A percentile compares a stretch with the other conserved stretches of the same genome.
Evolutionary conservation across 2,797 vertebrate species (phyloP).

Genomic region (Halcyon badia): DNA sequence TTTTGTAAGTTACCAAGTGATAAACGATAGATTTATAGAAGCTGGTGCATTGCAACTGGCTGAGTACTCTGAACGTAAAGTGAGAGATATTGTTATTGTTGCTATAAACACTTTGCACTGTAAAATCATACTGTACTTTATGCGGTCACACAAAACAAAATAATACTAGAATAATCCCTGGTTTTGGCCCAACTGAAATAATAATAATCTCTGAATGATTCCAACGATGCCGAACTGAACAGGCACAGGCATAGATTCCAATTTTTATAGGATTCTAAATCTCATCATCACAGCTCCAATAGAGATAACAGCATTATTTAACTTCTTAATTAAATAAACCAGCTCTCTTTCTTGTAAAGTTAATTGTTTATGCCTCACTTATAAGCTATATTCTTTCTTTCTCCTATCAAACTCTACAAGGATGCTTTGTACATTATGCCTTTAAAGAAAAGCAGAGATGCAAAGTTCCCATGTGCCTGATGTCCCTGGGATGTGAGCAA

Average conservation of each 20-base stretch:
- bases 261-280: not conserved
- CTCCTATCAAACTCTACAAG: not conserved
- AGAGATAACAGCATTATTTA: not conserved
- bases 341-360: not conserved
- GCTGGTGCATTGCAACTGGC: not conserved
- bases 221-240: not conserved
- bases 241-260: not conserved
- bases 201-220: conserved; percentile 9
- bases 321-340: not conserved
- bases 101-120: conserved; percentile 20
- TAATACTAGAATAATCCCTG: not conserved
- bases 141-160: conserved; percentile 7
- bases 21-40: conserved; percentile 21
- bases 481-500: not conserved
- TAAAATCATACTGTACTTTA: conserved; percentile 20
- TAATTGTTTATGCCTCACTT: not conserved
- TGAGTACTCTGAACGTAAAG: not conserved
- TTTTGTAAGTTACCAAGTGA: not conserved
- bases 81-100: not conserved
- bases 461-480: not conserved
- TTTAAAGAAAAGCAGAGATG: not conserved
- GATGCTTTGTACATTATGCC: not conserved
- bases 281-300: not conserved
- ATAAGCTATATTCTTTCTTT: not conserved
- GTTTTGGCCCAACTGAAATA: not conserved